Percentiles rank a stretch among this genome's conserved stretches.
Conservation (phyloP, 2,888 invertebrate species). For the Melanostoma mellinum region DNA sequence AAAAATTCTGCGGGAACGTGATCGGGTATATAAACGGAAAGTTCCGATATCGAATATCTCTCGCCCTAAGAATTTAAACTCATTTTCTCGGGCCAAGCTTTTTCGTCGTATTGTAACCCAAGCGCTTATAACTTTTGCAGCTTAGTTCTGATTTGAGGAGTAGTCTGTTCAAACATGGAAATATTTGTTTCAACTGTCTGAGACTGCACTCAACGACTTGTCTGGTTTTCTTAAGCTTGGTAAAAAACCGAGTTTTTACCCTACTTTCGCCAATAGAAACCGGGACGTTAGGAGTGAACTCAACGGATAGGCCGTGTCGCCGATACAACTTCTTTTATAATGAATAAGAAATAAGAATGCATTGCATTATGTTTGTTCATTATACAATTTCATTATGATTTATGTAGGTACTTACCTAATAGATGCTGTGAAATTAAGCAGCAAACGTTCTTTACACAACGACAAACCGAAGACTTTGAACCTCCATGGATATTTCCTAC, state of each 20-base stretch:
- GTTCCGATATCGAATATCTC: no score
- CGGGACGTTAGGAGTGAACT: slow-evolving; percentile 2
- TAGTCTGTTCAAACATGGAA: not conserved
- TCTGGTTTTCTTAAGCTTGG: not conserved
- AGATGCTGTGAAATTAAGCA: not conserved
- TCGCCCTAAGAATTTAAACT: no score
- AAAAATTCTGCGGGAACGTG: no score
- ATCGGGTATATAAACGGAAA: no score
- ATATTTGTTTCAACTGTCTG: slow-evolving; percentile 10
- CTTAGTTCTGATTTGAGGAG: slow-evolving; percentile 1
- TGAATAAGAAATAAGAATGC: not conserved
- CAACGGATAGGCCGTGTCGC: slow-evolving; percentile 1
- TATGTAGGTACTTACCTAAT: not conserved
- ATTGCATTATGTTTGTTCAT: not conserved
- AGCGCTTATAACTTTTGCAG: slow-evolving; percentile 11
- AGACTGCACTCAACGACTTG: slow-evolving; percentile 16
- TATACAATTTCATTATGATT: not conserved
- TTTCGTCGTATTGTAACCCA: slow-evolving; percentile 6
- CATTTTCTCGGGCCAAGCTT: no score
- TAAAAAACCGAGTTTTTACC: slow-evolving; percentile 7
- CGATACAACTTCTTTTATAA: not conserved
- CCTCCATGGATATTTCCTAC: slow-evolving; percentile 8
- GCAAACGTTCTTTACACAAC: not conserved
- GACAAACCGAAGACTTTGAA: slow-evolving; percentile 6
- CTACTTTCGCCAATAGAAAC: not conserved